Percentiles rank a stretch among this genome's conserved stretches.
These are phyloP conservation scores for Euglossa dilemma DNA, from an alignment of 1,140 invertebrate species.

Conservation along the genomic window DNA sequence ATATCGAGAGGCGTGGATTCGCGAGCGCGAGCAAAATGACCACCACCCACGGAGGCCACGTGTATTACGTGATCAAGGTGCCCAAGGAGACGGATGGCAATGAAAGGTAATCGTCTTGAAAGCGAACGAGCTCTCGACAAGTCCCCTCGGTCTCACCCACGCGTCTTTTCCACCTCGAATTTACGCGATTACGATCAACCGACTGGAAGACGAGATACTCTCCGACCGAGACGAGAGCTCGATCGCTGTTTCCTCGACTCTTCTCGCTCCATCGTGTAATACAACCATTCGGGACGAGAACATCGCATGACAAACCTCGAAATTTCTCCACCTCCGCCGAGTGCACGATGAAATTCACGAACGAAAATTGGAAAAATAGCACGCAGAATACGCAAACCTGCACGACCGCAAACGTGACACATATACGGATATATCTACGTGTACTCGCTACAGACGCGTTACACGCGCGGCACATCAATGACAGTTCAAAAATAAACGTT, in stretches of 20 bases:
- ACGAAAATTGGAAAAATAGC: too few relatives aligned
- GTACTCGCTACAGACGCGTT: too few relatives aligned
- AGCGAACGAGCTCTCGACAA: background rate
- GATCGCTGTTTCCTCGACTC: too few relatives aligned
- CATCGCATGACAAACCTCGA: too few relatives aligned
- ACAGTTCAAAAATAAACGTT: constrained; percentile 14
- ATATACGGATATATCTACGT: too few relatives aligned
- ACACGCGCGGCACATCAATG: background rate
- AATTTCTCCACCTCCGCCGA: too few relatives aligned
- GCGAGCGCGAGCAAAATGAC: constrained; percentile 80
- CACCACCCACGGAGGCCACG: constrained; percentile 84
- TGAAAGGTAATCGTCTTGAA: constrained; percentile 75
- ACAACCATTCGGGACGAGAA: too few relatives aligned
- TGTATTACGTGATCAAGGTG: constrained; percentile 86
- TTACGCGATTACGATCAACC: background rate
- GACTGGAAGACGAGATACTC: background rate
- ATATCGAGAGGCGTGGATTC: constrained; percentile 29
- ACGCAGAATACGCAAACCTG: background rate
- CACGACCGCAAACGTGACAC: too few relatives aligned
- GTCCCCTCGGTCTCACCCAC: background rate
- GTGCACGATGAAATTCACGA: too few relatives aligned
- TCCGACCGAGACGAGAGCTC: background rate
- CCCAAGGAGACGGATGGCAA: constrained; percentile 81
- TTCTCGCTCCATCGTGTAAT: too few relatives aligned
- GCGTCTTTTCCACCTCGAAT: background rate